These are phyloP conservation scores for Amphiura filiformis DNA, from an alignment of 35 echinoderm and acorn worm genomes.

Conservation along the genomic window DNA sequence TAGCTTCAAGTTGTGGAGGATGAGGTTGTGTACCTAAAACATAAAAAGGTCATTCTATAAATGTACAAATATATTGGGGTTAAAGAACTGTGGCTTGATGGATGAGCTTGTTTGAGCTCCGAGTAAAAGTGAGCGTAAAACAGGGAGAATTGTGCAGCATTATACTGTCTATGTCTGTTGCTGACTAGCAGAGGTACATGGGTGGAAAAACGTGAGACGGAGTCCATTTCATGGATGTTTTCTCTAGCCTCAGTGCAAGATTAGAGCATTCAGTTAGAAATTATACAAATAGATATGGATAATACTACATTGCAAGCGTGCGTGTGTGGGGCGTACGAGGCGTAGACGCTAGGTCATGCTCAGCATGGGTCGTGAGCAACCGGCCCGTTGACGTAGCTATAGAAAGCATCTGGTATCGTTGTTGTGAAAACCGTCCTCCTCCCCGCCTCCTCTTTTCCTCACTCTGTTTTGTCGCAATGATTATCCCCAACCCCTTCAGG, in stretches of 20 bases:
- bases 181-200: too few species aligned
- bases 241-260: background rate
- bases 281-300: background rate
- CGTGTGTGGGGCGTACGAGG: background rate
- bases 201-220: too few species aligned
- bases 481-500: background rate
- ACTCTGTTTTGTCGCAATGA: too few species aligned
- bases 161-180: background rate
- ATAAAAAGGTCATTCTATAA: too few species aligned
- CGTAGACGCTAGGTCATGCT: background rate
- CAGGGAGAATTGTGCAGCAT: background rate
- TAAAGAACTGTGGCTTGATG: too few species aligned
- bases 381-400: background rate
- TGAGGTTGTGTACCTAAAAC: too few species aligned
- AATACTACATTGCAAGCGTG: background rate
- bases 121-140: background rate
- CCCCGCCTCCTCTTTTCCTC: background rate
- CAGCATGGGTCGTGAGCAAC: background rate
- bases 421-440: background rate
- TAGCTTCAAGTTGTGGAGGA: background rate
- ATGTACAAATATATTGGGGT: too few species aligned
- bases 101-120: background rate
- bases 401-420: background rate
- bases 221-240: too few species aligned
- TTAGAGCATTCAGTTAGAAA: background rate